Evolutionary conservation across 2,113 vertebrate species (phyloP), one percentile per base, ranked within the genome.

Genomic region (Tringa solitaria): DNA sequence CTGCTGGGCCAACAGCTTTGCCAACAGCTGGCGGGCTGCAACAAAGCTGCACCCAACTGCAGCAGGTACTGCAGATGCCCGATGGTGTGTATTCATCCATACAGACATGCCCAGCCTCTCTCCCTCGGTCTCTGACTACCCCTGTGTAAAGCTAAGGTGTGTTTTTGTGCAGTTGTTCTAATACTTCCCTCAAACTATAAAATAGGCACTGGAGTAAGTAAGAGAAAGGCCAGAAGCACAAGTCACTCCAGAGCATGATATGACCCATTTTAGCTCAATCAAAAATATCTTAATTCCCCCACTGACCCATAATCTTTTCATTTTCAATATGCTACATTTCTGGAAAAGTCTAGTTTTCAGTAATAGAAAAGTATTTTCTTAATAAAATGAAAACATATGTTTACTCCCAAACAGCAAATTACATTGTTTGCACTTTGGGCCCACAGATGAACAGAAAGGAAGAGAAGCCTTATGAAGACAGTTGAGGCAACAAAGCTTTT

Each of bases 81-180:
- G 33, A 21, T 48, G 30, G 21, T 60, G 43, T 80, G 45, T 17
- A 17, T 35, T 65, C 48, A 43, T 16, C 41, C 63, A 18, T 23
- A 1, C 32, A 60, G 39, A 41, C 24, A 7, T 12, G 30, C 24
- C 26, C 67, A 64, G 67, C 21, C 14, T 59, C 22, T 41, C 24
- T 63, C n/a, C 26, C 24, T 77, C 3, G 0, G 1, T 17, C 37
- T 70, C 41, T 12, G 4, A 14, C 43, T 33, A 28, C 7, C 11
- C 2, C 12, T 2, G 1, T 6, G 6, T 27, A 72, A 85, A 86
- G 28, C 28, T 45, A 68, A 70, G 8, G 41, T 37, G 28, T 14
- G 4, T 43, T 57, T 65, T 39, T 81, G 30, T 27, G 35, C 33
- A 57, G 54, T 30, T 59, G 9, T 78, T 81, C 19, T 23, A 82